Evolutionary conservation across 2,113 vertebrate genomes (phyloP), one percentile per base, ranked within the genome.

Genomic region (Pycnonotus jocosus): DNA sequence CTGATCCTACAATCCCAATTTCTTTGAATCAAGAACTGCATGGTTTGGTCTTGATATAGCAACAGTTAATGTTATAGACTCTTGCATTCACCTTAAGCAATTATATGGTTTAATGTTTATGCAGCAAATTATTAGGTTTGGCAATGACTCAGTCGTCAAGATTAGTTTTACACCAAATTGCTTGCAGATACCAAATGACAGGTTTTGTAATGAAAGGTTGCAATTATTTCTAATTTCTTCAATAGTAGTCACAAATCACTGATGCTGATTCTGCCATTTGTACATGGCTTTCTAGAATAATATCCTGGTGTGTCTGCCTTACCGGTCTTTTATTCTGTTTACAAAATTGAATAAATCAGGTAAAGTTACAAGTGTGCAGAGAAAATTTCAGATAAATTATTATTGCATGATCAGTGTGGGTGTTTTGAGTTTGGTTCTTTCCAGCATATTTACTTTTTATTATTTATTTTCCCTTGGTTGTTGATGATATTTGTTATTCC

Each of bases 161-260:
- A 86, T 94, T 74, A 96, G 90, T 65, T 84, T 82, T 78, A 72
- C 81, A 90, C 64, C 81, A 88, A 95, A 93, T 60, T 79, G 90
- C 81, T 91, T 37, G 74, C 96, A 94, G 83, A 96, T 77, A 96
- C 74, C 65, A 94, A 93, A 96, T 94, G 93, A 92, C 83, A 94
- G 88, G 88, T 82, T 90, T 86, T 69, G 47, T 92, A 91, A 95
- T 72, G 89, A 95, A 96, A 96, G 96, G 74, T 80, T 95, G 70
- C 90, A 95, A 88, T 96, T 94, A 97, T 88, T 96, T 96, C 95
- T 93, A 92, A 97, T 97, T 93, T 91, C 77, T 95, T 56, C 84
- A 72, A 30, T 72, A 90, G 86, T 42, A 81, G 78, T 77, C 78
- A 48, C 82, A 91, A 96, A 93, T 97, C 72, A 86, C 77, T 71